Percentiles rank a stretch among this genome's conserved stretches.
Evolutionary conservation across 2,797 vertebrate species (phyloP).

Genomic region (Chrosomus eos): DNA sequence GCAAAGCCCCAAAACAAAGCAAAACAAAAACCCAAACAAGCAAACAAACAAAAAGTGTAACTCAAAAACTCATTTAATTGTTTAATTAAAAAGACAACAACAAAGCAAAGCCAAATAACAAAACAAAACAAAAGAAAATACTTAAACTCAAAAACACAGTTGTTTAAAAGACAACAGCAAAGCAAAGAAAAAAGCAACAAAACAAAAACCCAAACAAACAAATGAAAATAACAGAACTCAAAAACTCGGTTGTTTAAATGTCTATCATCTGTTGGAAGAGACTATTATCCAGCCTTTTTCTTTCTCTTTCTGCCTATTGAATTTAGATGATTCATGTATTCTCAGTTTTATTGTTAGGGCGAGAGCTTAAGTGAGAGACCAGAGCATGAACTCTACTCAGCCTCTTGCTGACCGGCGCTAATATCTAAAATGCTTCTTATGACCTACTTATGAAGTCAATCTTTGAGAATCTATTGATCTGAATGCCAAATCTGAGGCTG

Average conservation of each 20-base stretch:
- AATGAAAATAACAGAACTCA: background rate
- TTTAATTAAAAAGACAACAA: background rate
- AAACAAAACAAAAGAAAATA: background rate
- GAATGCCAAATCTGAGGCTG: conserved; percentile 64
- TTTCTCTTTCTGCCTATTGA: conserved; percentile 46
- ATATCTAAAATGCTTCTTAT: conserved; percentile 77
- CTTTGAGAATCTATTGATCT: conserved; percentile 74
- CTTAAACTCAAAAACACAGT: background rate
- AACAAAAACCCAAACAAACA: background rate
- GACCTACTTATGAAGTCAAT: conserved; percentile 78
- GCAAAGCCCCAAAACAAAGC: background rate
- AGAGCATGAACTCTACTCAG: conserved; percentile 71
- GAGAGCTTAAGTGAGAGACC: conserved; percentile 61
- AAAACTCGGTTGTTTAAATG: conserved; percentile 5
- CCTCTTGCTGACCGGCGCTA: conserved; percentile 68
- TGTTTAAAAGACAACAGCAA: no score
- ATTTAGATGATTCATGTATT: conserved; percentile 59
- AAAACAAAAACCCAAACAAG: background rate
- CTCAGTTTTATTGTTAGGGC: conserved; percentile 59
- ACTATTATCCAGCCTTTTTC: conserved; percentile 39
- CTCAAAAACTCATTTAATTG: background rate
- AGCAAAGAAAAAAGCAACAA: background rate
- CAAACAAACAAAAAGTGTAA: background rate
- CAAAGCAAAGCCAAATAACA: background rate
- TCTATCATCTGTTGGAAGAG: background rate